Percentiles rank a stretch among this genome's conserved stretches.
Evolutionary conservation across 2,888 invertebrate species (phyloP).

Genomic region (Eupithecia inturbata): DNA sequence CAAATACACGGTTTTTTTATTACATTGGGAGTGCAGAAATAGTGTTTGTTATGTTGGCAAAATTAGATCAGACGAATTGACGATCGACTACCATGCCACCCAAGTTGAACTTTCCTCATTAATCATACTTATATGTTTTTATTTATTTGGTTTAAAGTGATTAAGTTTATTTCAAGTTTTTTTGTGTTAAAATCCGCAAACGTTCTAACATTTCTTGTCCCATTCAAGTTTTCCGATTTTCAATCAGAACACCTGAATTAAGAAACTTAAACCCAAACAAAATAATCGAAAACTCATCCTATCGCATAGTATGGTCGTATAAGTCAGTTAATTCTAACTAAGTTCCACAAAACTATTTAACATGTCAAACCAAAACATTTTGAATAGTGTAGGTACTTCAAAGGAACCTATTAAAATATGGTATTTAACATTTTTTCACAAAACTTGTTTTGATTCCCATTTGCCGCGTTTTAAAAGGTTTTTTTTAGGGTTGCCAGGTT

Average conservation of each 20-base stretch:
- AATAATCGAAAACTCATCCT: too few species aligned
- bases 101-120: too few species aligned
- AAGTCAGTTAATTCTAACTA: too few species aligned
- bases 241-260: background rate
- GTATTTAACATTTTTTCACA: background rate
- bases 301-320: too few species aligned
- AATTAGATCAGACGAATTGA: background rate
- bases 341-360: background rate
- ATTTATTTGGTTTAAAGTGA: too few species aligned
- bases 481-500: background rate
- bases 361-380: background rate
- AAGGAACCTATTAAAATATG: background rate
- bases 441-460: background rate
- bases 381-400: background rate
- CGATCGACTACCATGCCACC: background rate
- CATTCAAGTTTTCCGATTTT: background rate
- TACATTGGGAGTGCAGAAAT: background rate
- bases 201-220: background rate
- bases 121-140: too few species aligned
- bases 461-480: background rate
- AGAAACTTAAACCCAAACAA: too few species aligned
- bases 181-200: too few species aligned
- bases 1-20: slow-evolving; percentile 8
- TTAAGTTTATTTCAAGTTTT: too few species aligned
- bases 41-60: background rate